These are phyloP conservation scores for Plutella xylostella DNA, from an alignment of 2,888 invertebrate genomes.

Conservation along the genomic window DNA sequence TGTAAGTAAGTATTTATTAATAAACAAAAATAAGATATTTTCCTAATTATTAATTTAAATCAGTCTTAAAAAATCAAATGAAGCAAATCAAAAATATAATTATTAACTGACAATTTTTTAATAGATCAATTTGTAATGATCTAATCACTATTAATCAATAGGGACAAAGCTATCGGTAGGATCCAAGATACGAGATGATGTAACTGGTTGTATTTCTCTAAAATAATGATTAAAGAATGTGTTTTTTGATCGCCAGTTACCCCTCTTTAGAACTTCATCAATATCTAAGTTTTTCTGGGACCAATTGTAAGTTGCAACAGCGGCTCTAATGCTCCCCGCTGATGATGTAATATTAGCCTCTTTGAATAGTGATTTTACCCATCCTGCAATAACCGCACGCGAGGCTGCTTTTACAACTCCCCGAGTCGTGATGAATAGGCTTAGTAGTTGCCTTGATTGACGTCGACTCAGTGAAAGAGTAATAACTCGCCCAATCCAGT, in stretches of 20 bases:
- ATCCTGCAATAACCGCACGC: background rate
- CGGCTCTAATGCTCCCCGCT: background rate
- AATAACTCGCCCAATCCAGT: background rate
- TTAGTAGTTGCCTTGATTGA: background rate
- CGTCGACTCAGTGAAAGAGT: background rate
- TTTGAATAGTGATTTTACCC: background rate
- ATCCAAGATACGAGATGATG: no score
- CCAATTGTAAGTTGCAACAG: background rate
- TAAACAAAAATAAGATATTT: no score
- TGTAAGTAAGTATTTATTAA: no score
- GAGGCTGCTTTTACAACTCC: background rate
- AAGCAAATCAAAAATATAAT: no score
- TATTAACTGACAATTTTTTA: no score
- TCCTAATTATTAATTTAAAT: no score
- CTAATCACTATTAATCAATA: no score
- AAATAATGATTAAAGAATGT: slow-evolving; percentile 12
- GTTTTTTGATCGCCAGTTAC: slow-evolving; percentile 11
- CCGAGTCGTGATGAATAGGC: background rate
- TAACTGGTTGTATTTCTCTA: slow-evolving; percentile 7
- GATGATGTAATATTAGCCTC: background rate
- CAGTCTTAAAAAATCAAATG: no score
- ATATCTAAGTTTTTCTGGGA: background rate
- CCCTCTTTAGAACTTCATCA: slow-evolving; percentile 10
- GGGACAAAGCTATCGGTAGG: no score
- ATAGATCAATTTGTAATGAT: no score